Conservation (phyloP, 2,888 invertebrate species). For the Agonopterix alstromeriana region DNA sequence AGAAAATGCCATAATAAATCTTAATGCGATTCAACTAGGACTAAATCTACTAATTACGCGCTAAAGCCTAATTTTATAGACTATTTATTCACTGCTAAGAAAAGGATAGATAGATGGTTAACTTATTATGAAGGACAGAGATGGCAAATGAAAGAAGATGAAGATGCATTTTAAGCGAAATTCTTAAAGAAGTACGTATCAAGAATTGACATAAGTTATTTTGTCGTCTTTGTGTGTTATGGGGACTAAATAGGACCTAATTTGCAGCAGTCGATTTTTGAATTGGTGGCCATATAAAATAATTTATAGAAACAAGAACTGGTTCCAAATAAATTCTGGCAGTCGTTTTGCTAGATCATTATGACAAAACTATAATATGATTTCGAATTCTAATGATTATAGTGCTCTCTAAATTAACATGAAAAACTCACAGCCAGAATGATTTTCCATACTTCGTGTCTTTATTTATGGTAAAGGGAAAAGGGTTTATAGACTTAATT, state of each 20-base stretch:
- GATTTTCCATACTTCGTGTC: constrained; percentile 66
- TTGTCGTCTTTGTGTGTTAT: constrained; percentile 4
- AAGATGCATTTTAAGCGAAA: constrained; percentile 15
- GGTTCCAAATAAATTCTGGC: too few relatives aligned
- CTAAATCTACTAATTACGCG: constrained; percentile 55
- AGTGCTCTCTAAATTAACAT: constrained; percentile 54
- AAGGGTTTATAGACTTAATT: constrained; percentile 33
- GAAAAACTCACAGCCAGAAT: constrained; percentile 74
- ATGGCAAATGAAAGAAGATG: constrained; percentile 26
- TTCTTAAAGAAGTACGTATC: constrained; percentile 32
- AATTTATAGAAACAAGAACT: too few relatives aligned
- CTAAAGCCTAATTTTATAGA: constrained; percentile 50
- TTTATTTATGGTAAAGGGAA: constrained; percentile 65
- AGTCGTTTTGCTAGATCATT: too few relatives aligned
- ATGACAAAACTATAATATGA: too few relatives aligned
- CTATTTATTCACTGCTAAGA: constrained; percentile 58
- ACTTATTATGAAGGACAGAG: constrained; percentile 19
- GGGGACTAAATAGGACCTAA: background rate
- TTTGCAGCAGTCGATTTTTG: too few relatives aligned
- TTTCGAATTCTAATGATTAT: constrained; percentile 16
- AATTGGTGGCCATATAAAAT: too few relatives aligned
- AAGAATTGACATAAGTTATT: constrained; percentile 44
- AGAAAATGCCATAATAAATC: background rate
- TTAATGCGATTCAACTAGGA: constrained; percentile 15
- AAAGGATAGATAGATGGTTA: constrained; percentile 35